Conservation (phyloP, 2,113 vertebrate genomes). For the Sinocyclocheilus anophthalmus region DNA sequence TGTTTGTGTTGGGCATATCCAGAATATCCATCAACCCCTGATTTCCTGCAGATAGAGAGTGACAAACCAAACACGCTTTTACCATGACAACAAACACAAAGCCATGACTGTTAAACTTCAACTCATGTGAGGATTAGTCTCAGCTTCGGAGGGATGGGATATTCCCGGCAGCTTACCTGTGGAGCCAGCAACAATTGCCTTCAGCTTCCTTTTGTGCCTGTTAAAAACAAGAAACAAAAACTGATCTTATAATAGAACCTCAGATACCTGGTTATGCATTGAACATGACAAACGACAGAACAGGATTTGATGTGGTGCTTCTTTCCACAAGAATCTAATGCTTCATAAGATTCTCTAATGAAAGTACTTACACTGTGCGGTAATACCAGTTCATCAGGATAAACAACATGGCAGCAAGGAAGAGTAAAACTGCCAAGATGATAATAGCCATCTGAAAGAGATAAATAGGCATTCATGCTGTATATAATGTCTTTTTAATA, state of each 20-base stretch:
- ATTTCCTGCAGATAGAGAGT: constrained; percentile 79
- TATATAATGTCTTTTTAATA: background rate
- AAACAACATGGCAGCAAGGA: constrained; percentile 93
- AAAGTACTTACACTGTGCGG: constrained; percentile 86
- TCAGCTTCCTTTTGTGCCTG: constrained; percentile 96
- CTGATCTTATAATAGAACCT: background rate
- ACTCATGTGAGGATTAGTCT: too few species aligned
- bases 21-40: constrained; percentile 97
- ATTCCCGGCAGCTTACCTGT: constrained; percentile 78
- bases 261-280: background rate
- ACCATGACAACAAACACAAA: constrained; percentile 42
- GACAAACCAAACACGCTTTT: constrained; percentile 21
- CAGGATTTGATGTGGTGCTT: too few species aligned
- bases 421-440: constrained; percentile 91
- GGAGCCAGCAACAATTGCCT: constrained; percentile 95
- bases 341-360: background rate
- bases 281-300: background rate
- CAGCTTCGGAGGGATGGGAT: background rate
- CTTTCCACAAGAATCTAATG: background rate
- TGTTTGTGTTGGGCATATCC: constrained; percentile 99
- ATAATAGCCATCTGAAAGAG: constrained; percentile 89
- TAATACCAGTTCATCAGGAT: constrained; percentile 99
- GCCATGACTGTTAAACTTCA: background rate
- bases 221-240: constrained; percentile 36
- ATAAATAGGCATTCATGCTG: background rate